phyloP scores from a whole-genome alignment of 2,113 vertebrate species.

The Corythoichthys intestinalis region DNA sequence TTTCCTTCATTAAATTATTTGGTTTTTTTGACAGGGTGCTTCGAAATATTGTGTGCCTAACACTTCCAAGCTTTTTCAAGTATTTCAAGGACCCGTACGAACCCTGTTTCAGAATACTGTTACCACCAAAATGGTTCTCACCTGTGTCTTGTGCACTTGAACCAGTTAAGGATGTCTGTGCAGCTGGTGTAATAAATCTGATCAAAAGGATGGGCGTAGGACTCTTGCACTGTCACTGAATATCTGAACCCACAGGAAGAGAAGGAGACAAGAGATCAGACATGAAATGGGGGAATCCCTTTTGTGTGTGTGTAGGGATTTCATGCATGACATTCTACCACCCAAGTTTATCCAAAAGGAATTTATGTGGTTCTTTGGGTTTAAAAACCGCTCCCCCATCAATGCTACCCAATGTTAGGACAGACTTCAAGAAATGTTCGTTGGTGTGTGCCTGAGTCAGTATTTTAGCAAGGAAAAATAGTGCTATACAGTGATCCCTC shows the following conservation, averaged over 20 bases:
- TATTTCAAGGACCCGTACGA: too few relatives aligned
- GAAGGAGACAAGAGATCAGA: slow-evolving; percentile 2
- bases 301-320: not conserved
- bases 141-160: slow-evolving; percentile 97
- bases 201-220: slow-evolving; percentile 91
- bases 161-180: slow-evolving; percentile 96
- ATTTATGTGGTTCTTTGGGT: not conserved
- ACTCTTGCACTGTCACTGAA: slow-evolving; percentile 92
- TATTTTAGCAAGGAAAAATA: too few relatives aligned
- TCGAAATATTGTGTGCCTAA: too few relatives aligned
- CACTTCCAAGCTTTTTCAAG: too few relatives aligned
- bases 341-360: not conserved
- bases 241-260: slow-evolving; percentile 75
- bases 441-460: not conserved
- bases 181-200: slow-evolving; percentile 98
- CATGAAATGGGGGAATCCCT: not conserved
- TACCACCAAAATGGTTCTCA: slow-evolving; percentile 45
- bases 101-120: not conserved
- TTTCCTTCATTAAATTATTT: too few relatives aligned
- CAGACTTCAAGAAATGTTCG: slow-evolving; percentile 16
- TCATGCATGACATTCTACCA: not conserved
- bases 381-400: not conserved
- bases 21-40: too few relatives aligned
- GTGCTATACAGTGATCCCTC: too few relatives aligned
- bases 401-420: slow-evolving; percentile 9